A percentile compares a stretch with the other conserved stretches of the same genome.
phyloP scores from a whole-genome alignment of 1,140 invertebrate species.

The Drosophila pandora region DNA sequence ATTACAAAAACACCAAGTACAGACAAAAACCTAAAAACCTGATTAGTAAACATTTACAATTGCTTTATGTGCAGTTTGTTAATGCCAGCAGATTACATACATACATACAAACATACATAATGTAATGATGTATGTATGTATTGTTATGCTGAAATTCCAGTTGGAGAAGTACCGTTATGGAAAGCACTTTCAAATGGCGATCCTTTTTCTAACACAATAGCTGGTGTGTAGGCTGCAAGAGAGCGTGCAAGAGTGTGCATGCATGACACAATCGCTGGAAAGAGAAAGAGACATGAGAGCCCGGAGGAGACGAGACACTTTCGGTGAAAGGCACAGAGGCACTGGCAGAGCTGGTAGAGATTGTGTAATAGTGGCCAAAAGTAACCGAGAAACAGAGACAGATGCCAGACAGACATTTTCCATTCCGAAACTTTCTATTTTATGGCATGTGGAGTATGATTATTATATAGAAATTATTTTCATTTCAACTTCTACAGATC shows the following conservation, averaged over 20 bases:
- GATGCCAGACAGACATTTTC: slow-evolving; percentile 46
- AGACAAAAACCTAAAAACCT: slow-evolving; percentile 56
- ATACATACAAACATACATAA: neutral
- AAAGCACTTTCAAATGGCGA: slow-evolving; percentile 43
- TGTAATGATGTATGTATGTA: neutral
- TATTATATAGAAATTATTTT: slow-evolving; percentile 9
- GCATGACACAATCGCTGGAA: slow-evolving; percentile 45
- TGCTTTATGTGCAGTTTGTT: slow-evolving; percentile 40
- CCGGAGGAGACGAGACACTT: slow-evolving; percentile 33
- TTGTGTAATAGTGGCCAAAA: slow-evolving; percentile 50
- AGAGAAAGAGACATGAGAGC: slow-evolving; percentile 4
- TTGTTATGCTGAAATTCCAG: slow-evolving; percentile 23
- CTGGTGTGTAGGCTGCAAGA: neutral
- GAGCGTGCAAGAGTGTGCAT: slow-evolving; percentile 10
- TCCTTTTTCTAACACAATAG: slow-evolving; percentile 44
- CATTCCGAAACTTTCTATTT: slow-evolving; percentile 57
- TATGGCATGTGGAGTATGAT: slow-evolving; percentile 23
- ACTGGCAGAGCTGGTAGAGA: neutral
- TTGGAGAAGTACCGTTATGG: slow-evolving; percentile 32
- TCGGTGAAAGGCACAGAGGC: slow-evolving; percentile 46
- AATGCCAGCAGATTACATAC: slow-evolving; percentile 20
- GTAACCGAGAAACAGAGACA: slow-evolving; percentile 33
- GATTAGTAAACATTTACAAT: slow-evolving; percentile 61
- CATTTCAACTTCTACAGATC: slow-evolving; percentile 26
- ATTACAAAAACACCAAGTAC: slow-evolving; percentile 52